Evolutionary conservation across 2,797 vertebrate genomes (phyloP).

Genomic region (Acropternis orthonyx): DNA sequence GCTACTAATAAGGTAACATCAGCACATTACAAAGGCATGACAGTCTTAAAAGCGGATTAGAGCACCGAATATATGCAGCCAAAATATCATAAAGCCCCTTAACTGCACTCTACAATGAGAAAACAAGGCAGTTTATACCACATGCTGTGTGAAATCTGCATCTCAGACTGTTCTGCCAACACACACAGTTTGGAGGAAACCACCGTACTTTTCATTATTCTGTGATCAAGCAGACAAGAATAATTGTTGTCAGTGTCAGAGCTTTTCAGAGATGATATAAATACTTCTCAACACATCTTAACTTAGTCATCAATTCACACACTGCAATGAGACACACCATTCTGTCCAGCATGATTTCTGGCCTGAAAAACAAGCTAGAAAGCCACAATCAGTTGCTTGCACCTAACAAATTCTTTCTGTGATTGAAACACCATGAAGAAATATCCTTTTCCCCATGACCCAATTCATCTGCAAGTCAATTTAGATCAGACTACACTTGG

Average conservation of each 20-base stretch:
- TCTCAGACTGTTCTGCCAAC: conserved; percentile 16
- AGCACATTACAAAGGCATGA: conserved; percentile 46
- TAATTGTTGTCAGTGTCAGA: neutral
- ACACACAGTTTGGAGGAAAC: conserved; percentile 32
- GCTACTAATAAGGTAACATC: conserved; percentile 47
- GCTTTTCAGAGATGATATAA: conserved; percentile 26
- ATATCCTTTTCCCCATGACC: conserved; percentile 30
- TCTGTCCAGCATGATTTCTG: conserved; percentile 32
- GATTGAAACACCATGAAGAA: conserved; percentile 49
- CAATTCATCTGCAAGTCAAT: neutral
- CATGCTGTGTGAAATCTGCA: neutral
- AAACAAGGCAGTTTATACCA: neutral
- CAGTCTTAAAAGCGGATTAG: conserved; percentile 44
- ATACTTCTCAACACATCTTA: conserved; percentile 53
- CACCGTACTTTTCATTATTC: conserved; percentile 5
- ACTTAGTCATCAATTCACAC: conserved; percentile 46
- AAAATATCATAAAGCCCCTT: conserved; percentile 43
- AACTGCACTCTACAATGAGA: conserved; percentile 18
- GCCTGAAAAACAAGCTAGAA: conserved; percentile 68
- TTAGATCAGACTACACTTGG: neutral
- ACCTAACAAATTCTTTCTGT: conserved; percentile 56
- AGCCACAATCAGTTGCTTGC: conserved; percentile 33
- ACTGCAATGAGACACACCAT: conserved; percentile 49
- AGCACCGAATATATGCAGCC: neutral
- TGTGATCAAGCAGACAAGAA: conserved; percentile 24